These are phyloP conservation scores for Drosophila kanekoi DNA, from an alignment of 2,888 invertebrate genomes.

Conservation along the genomic window DNA sequence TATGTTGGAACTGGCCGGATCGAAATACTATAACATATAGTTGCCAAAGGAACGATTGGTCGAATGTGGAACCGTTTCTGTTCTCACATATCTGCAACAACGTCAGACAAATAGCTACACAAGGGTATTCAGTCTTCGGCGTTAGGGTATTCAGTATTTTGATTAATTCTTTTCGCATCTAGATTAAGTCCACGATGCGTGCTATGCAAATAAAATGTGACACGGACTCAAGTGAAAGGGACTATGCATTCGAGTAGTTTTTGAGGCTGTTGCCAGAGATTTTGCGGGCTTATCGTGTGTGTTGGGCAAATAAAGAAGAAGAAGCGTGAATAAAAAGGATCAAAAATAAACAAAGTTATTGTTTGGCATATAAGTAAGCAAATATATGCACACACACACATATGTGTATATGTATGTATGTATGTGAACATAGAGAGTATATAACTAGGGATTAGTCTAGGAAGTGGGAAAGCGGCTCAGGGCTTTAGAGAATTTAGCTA, in stretches of 20 bases:
- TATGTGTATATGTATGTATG: too few relatives aligned
- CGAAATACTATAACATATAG: too few relatives aligned
- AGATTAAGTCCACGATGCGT: not conserved
- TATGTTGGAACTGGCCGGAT: too few relatives aligned
- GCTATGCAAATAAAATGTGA: not conserved
- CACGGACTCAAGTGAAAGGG: not conserved
- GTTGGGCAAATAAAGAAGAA: constrained; percentile 27
- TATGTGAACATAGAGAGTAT: constrained; percentile 5
- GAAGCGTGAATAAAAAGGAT: constrained; percentile 16
- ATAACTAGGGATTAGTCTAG: constrained; percentile 8
- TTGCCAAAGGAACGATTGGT: too few relatives aligned
- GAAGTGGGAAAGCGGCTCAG: constrained; percentile 5
- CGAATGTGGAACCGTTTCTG: too few relatives aligned
- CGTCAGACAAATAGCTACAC: too few relatives aligned
- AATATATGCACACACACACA: not conserved
- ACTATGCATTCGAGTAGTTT: constrained; percentile 21
- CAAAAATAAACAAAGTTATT: constrained; percentile 8
- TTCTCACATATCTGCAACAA: too few relatives aligned
- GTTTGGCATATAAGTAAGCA: constrained; percentile 8
- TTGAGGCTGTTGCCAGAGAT: constrained; percentile 1
- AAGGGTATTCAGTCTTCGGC: too few relatives aligned
- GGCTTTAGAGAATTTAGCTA: constrained; percentile 23
- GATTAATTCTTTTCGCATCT: not conserved
- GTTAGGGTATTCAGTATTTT: too few relatives aligned
- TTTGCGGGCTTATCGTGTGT: constrained; percentile 9